Percentiles rank a stretch among this genome's conserved stretches.
Evolutionary conservation across 2,113 vertebrate genomes (phyloP).

Genomic region (Piprites chloris): DNA sequence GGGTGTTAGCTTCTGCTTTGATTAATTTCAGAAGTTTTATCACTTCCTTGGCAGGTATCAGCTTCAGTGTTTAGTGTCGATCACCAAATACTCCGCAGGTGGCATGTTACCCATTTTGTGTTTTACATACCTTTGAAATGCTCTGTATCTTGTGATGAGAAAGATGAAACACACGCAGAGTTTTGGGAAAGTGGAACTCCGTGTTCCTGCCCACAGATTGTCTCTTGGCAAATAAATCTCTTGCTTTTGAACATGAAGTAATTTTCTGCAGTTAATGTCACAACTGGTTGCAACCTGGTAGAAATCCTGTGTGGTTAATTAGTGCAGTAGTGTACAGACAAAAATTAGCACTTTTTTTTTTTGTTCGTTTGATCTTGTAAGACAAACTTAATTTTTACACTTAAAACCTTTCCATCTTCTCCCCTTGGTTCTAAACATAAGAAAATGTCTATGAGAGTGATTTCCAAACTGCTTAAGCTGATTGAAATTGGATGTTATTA

Average conservation of each 20-base stretch:
- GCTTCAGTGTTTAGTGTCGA: neutral
- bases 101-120: neutral
- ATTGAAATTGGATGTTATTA: neutral
- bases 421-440: neutral
- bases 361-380: neutral
- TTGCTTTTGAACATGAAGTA: neutral
- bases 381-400: neutral
- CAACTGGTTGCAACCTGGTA: fast-evolving
- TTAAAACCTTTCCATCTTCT: neutral
- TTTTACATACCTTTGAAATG: neutral
- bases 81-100: neutral
- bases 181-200: neutral
- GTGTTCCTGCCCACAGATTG: neutral
- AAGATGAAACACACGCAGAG: neutral
- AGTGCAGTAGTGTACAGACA: neutral
- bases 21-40: neutral
- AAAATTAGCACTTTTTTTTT: neutral
- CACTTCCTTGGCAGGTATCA: neutral
- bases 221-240: neutral
- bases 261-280: neutral
- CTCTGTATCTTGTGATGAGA: neutral
- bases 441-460: neutral
- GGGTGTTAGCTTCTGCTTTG: neutral
- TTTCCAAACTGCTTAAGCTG: neutral
- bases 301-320: neutral